Conservation (phyloP, 2,888 invertebrate species). For the Drosophila conformis region DNA sequence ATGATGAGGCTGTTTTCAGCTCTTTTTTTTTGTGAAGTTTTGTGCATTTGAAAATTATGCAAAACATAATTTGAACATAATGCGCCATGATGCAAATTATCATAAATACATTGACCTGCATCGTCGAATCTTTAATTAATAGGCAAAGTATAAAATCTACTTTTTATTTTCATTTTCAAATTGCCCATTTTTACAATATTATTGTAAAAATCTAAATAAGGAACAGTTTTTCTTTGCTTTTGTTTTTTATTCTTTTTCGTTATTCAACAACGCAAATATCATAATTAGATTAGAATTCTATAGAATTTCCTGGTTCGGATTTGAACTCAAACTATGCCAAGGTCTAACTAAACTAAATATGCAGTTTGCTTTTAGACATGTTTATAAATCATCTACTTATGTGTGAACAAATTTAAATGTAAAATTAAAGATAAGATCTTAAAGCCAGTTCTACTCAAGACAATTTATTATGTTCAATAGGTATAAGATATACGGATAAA, state of each 20-base stretch:
- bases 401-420: slow-evolving; percentile 10
- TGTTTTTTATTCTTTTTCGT: background rate
- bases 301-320: slow-evolving; percentile 30
- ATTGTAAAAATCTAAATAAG: background rate
- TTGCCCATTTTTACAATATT: background rate
- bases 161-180: background rate
- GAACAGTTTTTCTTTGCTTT: background rate
- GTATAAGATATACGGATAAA: background rate
- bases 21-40: slow-evolving; percentile 11
- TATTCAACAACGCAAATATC: background rate
- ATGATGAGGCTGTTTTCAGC: slow-evolving; percentile 31
- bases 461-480: background rate
- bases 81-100: slow-evolving; percentile 67
- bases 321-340: slow-evolving; percentile 41
- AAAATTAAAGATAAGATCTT: background rate
- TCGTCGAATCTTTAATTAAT: slow-evolving; percentile 6
- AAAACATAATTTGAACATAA: slow-evolving; percentile 60
- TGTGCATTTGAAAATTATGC: slow-evolving; percentile 54
- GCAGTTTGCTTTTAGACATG: slow-evolving; percentile 1
- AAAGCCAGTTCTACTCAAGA: background rate
- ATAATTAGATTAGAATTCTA: slow-evolving; percentile 2
- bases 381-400: slow-evolving; percentile 13
- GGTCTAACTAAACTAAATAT: slow-evolving; percentile 10
- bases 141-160: background rate
- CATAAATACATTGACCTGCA: slow-evolving; percentile 73